phyloP scores from a whole-genome alignment of 2,888 invertebrate species.

The Argyra leucocephala region DNA sequence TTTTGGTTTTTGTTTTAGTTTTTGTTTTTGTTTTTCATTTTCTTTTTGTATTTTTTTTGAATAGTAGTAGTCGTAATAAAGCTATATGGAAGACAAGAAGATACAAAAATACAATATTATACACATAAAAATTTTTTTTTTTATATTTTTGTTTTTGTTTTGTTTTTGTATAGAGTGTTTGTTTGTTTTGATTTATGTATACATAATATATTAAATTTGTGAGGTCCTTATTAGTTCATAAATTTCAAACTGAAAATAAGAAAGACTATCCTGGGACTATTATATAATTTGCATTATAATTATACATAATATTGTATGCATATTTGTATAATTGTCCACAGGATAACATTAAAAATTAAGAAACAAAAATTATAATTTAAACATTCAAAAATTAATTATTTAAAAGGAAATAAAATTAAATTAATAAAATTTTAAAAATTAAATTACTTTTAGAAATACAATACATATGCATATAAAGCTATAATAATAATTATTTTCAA shows the following conservation, averaged over 20 bases:
- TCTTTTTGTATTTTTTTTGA: no score
- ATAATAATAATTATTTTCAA: no score
- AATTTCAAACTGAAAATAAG: constrained; percentile 3
- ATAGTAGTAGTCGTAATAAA: background rate
- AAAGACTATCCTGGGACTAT: background rate
- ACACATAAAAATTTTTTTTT: background rate
- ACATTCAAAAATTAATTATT: background rate
- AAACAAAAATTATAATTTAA: constrained; percentile 14
- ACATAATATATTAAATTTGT: background rate
- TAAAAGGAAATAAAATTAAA: background rate
- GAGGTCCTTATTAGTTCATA: background rate
- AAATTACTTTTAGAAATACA: no score
- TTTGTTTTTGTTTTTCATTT: no score
- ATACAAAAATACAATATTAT: background rate
- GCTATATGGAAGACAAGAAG: background rate
- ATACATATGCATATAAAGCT: no score
- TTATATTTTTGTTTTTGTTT: background rate
- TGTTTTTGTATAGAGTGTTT: no score
- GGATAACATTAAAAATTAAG: constrained; percentile 13
- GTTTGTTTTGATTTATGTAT: no score
- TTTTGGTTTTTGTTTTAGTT: no score
- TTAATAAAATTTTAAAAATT: no score
- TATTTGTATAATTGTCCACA: background rate
- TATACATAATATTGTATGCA: background rate
- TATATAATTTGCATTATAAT: background rate